These are phyloP conservation scores for Diprion similis DNA, from an alignment of 1,140 invertebrate genomes.

Conservation along the genomic window DNA sequence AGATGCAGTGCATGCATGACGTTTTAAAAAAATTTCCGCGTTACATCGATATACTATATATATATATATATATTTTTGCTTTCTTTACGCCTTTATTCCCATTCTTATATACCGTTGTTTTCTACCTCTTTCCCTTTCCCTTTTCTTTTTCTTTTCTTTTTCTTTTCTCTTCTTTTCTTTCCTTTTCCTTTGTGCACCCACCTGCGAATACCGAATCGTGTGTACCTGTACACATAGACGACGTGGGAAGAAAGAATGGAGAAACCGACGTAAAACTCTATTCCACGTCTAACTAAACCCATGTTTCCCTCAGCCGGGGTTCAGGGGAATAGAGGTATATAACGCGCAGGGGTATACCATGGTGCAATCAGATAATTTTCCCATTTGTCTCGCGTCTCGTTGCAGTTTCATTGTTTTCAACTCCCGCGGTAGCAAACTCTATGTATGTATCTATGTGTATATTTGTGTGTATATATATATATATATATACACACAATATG, in stretches of 20 bases:
- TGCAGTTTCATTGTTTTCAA: conserved; percentile 7
- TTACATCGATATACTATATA: background rate
- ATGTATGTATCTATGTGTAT: too few species aligned
- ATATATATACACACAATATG: too few species aligned
- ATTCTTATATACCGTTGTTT: background rate
- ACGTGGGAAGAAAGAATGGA: conserved; percentile 13
- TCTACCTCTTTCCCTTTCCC: background rate
- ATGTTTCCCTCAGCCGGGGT: background rate
- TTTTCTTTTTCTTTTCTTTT: conserved; percentile 12
- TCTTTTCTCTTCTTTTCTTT: background rate
- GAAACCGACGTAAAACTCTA: conserved; percentile 15
- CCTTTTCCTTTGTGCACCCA: background rate
- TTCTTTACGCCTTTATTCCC: background rate
- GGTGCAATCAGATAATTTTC: conserved; percentile 4
- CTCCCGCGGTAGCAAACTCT: background rate
- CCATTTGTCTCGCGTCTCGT: conserved; percentile 6
- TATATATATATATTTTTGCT: too few species aligned
- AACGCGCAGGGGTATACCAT: conserved; percentile 18
- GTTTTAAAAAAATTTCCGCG: too few species aligned
- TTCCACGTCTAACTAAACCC: conserved; percentile 5
- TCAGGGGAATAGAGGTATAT: conserved; percentile 15
- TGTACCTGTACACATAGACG: background rate
- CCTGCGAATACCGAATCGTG: conserved; percentile 8
- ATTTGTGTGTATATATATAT: too few species aligned
- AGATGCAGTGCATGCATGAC: too few species aligned